Evolutionary conservation across 2,888 invertebrate species (phyloP).

Genomic region (Amphipoea lucens): DNA sequence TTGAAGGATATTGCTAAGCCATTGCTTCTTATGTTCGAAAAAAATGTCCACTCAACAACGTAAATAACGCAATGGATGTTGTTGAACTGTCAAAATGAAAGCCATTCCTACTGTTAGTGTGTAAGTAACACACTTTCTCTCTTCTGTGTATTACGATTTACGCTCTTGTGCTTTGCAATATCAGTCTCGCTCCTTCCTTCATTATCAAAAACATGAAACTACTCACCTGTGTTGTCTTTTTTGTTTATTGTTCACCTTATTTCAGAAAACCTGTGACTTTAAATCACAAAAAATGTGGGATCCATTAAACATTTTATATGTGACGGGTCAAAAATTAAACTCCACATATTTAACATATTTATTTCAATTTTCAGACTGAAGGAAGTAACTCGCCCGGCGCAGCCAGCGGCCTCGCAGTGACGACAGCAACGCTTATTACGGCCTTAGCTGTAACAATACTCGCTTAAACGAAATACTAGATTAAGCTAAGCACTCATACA

Average conservation of each 20-base stretch:
- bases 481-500: constrained; percentile 19
- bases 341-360: not conserved
- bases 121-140: not conserved
- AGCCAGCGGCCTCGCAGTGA: constrained; percentile 62
- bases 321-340: not conserved
- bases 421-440: constrained; percentile 64
- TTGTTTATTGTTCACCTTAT: not conserved
- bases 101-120: not conserved
- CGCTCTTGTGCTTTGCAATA: not conserved
- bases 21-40: no score
- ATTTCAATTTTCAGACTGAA: constrained; percentile 54
- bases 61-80: not conserved
- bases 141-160: not conserved
- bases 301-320: constrained; percentile 21
- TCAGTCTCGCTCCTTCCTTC: not conserved
- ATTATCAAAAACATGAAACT: not conserved
- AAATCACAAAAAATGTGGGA: not conserved
- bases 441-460: constrained; percentile 56
- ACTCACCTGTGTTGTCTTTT: constrained; percentile 17
- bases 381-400: constrained; percentile 40
- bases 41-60: no score
- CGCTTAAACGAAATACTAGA: constrained; percentile 47
- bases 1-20: no score
- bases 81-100: not conserved
- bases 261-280: not conserved